phyloP scores from a whole-genome alignment of 1,140 invertebrate genomes.

The Zaprionus taronus region DNA sequence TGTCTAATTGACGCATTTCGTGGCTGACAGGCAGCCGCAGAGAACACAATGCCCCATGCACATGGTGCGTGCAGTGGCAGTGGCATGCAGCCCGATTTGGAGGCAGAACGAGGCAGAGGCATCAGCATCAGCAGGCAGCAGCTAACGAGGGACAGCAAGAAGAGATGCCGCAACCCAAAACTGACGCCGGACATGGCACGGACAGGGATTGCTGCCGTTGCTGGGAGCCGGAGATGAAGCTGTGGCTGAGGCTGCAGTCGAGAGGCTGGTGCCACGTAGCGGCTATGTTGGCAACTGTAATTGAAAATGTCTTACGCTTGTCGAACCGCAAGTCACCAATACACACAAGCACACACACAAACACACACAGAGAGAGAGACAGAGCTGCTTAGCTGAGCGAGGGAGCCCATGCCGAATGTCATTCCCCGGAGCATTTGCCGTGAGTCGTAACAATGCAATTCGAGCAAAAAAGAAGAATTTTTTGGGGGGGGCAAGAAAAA shows the following conservation, averaged over 20 bases:
- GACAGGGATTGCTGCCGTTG: neutral
- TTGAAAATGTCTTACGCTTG: constrained; percentile 83
- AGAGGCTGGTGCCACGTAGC: constrained; percentile 50
- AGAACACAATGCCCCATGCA: constrained; percentile 14
- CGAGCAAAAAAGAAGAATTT: constrained; percentile 30
- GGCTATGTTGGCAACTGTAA: constrained; percentile 73
- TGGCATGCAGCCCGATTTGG: neutral
- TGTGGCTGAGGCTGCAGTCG: neutral
- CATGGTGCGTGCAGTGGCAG: constrained; percentile 39
- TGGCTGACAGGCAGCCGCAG: constrained; percentile 67
- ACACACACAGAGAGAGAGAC: constrained; percentile 16
- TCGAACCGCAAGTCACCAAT: constrained; percentile 74
- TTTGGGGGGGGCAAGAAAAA: neutral
- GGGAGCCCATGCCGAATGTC: constrained; percentile 29
- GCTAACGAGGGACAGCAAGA: constrained; percentile 33
- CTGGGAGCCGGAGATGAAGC: constrained; percentile 1
- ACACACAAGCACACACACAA: constrained; percentile 29
- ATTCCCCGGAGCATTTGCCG: constrained; percentile 50
- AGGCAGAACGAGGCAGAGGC: neutral
- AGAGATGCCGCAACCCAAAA: constrained; percentile 14
- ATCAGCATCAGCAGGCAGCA: neutral
- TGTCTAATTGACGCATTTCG: constrained; percentile 81
- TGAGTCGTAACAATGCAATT: constrained; percentile 52
- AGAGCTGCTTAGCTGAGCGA: constrained; percentile 1
- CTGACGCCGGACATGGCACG: constrained; percentile 12